Conservation (phyloP, 2,888 invertebrate genomes). For the Brachyptera putata region DNA sequence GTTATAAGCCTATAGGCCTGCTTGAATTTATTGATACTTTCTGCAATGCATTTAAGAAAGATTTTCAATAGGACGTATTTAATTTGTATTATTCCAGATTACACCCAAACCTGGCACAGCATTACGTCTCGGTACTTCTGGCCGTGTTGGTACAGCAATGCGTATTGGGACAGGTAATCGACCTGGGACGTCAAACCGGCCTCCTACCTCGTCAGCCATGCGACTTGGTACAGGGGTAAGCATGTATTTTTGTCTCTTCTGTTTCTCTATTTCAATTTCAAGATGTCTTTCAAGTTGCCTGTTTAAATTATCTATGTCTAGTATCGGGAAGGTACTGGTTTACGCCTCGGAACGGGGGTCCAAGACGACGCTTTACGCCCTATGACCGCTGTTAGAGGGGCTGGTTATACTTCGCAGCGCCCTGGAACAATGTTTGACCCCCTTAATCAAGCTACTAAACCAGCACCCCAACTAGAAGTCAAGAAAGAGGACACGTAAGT, state of each 20-base stretch:
- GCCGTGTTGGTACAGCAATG: constrained; percentile 44
- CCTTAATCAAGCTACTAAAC: constrained; percentile 59
- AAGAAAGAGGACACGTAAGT: constrained; percentile 74
- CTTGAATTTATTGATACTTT: constrained; percentile 35
- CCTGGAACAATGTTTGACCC: constrained; percentile 67
- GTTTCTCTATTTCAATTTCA: neutral
- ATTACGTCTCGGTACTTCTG: constrained; percentile 55
- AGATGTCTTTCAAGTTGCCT: neutral
- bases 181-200: neutral
- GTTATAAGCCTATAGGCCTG: constrained; percentile 45
- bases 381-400: constrained; percentile 95
- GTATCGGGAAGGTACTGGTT: constrained; percentile 44
- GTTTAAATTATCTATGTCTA: constrained; percentile 11
- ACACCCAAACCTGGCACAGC: constrained; percentile 50
- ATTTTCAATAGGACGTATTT: constrained; percentile 1
- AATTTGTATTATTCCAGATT: constrained; percentile 37
- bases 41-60: constrained; percentile 12
- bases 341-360: constrained; percentile 43
- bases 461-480: constrained; percentile 60
- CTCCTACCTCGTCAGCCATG: constrained; percentile 41
- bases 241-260: constrained; percentile 23
- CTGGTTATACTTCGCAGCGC: constrained; percentile 83
- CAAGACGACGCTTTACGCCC: constrained; percentile 57
- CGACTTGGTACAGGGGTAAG: constrained; percentile 54
- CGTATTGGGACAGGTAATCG: neutral